Conservation (phyloP, 1,140 invertebrate species). For the Dermatophagoides farinae region DNA sequence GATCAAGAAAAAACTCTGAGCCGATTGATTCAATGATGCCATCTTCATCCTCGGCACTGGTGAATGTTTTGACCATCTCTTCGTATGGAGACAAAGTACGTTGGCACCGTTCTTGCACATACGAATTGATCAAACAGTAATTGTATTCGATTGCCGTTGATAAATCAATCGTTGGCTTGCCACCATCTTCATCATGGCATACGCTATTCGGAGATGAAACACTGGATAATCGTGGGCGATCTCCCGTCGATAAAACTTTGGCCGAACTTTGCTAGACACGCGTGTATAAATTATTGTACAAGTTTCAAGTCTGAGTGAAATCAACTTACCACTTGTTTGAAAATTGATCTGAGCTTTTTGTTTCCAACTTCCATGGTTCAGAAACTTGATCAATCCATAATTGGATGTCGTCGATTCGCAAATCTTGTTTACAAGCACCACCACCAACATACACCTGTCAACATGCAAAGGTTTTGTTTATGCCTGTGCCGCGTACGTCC, state of each 20-base stretch:
- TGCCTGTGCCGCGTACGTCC: too few relatives aligned
- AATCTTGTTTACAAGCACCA: too few relatives aligned
- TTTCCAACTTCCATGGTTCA: background rate
- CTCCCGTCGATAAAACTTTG: background rate
- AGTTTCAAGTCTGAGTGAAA: background rate
- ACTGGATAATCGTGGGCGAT: background rate
- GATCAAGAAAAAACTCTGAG: background rate
- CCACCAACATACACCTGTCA: too few relatives aligned
- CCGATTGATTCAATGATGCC: background rate
- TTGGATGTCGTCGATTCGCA: too few relatives aligned
- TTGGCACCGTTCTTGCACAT: background rate
- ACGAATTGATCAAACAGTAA: background rate
- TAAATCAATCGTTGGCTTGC: background rate
- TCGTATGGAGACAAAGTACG: background rate
- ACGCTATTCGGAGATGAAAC: background rate
- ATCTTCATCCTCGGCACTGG: background rate
- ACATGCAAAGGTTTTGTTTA: too few relatives aligned
- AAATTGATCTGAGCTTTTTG: background rate
- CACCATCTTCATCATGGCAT: background rate
- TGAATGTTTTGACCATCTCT: background rate
- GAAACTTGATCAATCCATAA: too few relatives aligned
- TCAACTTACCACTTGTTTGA: background rate
- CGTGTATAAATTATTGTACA: background rate
- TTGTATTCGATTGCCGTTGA: background rate
- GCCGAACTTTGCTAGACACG: background rate